phyloP scores from a whole-genome alignment of 2,888 invertebrate genomes.

The Himalopsyche japonica region DNA sequence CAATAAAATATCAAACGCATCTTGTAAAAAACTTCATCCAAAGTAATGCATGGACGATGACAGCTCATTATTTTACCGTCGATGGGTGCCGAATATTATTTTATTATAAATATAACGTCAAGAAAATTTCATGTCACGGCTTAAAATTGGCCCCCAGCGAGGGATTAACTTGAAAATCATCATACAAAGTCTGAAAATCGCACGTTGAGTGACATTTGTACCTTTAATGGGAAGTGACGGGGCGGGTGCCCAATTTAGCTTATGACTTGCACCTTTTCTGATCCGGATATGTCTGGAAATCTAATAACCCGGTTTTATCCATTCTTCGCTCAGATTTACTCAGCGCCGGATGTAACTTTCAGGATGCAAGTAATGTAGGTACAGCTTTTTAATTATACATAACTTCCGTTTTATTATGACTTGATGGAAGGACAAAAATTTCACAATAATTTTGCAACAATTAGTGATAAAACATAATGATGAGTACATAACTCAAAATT shows the following conservation, averaged over 20 bases:
- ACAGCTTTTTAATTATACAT: too few relatives aligned
- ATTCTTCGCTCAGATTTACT: neutral
- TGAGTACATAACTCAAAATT: too few relatives aligned
- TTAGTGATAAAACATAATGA: too few relatives aligned
- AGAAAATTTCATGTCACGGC: neutral
- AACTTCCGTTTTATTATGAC: too few relatives aligned
- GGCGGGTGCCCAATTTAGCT: neutral
- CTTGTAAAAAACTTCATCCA: too few relatives aligned
- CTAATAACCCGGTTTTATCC: neutral
- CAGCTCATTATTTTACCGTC: neutral
- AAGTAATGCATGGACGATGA: neutral
- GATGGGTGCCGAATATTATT: neutral
- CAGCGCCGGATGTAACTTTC: neutral
- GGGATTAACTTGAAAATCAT: neutral
- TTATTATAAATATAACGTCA: neutral
- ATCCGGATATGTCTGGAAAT: neutral
- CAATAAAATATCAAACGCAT: too few relatives aligned
- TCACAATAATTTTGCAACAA: too few relatives aligned
- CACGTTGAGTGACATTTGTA: neutral
- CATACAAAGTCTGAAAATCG: neutral
- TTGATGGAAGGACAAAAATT: too few relatives aligned
- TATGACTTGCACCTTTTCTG: neutral
- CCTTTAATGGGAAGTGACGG: neutral
- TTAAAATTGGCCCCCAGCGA: neutral
- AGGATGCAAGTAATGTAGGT: neutral